A percentile compares a stretch with the other conserved stretches of the same genome.
phyloP scores from a whole-genome alignment of 2,888 invertebrate species.

The Pardosa pseudoannulata region DNA sequence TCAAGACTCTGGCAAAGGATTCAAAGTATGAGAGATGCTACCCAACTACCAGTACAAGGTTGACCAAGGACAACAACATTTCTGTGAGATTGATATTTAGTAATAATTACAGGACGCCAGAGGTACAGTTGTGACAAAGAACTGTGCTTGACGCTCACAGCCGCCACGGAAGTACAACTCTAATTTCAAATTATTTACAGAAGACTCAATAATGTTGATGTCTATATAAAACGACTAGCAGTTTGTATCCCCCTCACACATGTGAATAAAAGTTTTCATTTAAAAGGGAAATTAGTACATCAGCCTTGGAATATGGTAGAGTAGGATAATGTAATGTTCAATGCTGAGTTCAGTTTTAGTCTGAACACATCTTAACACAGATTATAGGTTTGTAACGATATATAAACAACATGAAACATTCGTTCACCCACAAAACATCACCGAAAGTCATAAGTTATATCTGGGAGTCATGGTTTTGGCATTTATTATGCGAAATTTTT shows the following conservation, averaged over 20 bases:
- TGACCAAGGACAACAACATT: not conserved
- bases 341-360: constrained; percentile 1
- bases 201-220: not conserved
- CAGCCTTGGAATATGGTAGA: not conserved
- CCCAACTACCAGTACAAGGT: constrained; percentile 1
- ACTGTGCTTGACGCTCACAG: not conserved
- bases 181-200: not conserved
- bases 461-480: not conserved
- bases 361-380: not conserved
- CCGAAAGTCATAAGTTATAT: not conserved
- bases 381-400: not conserved
- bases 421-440: constrained; percentile 3
- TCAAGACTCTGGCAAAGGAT: constrained; percentile 16
- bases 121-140: not conserved
- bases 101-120: not conserved
- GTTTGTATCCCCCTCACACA: not conserved
- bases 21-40: not conserved
- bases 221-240: constrained; percentile 1
- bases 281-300: not conserved
- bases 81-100: not conserved
- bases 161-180: not conserved
- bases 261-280: not conserved
- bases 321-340: constrained; percentile 4
- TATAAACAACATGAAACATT: not conserved
- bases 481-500: not conserved